Conservation (phyloP, 1,140 invertebrate genomes). For the Lasioglossum baleicum region DNA sequence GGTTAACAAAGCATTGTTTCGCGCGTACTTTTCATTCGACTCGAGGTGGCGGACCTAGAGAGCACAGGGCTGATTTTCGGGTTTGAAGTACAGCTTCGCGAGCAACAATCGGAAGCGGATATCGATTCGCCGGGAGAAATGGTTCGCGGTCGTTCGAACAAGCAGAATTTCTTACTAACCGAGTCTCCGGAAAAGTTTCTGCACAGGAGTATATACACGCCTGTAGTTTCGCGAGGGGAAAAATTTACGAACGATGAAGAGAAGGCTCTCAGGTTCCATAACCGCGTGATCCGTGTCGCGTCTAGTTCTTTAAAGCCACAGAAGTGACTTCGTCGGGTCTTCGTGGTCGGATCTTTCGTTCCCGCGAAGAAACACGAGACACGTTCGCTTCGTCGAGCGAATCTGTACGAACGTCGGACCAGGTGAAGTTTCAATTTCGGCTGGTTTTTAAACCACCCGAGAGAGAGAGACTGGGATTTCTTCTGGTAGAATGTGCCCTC, state of each 20-base stretch:
- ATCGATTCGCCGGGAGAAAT: neutral
- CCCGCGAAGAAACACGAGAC: neutral
- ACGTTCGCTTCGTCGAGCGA: neutral
- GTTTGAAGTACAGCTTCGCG: neutral
- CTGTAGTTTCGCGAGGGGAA: neutral
- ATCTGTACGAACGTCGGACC: neutral
- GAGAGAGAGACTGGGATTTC: neutral
- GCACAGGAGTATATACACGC: conserved; percentile 27
- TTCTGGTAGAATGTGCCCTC: neutral
- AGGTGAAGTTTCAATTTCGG: neutral
- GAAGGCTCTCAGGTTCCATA: neutral
- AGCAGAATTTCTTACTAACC: neutral
- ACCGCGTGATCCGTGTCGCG: neutral
- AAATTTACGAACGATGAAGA: conserved; percentile 1
- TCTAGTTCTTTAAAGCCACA: neutral
- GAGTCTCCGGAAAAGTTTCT: conserved; percentile 4
- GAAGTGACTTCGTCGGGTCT: neutral
- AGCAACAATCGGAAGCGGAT: too few relatives aligned
- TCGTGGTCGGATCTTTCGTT: neutral
- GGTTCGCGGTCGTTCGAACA: neutral
- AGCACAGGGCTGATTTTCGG: too few relatives aligned
- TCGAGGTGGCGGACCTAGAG: too few relatives aligned
- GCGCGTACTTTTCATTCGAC: too few relatives aligned
- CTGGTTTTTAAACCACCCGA: too few relatives aligned
- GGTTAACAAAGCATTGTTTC: too few relatives aligned